A percentile compares a stretch with the other conserved stretches of the same genome.
Evolutionary conservation across 2,888 invertebrate genomes (phyloP).

Genomic region (Petrolisthes manimaculis): DNA sequence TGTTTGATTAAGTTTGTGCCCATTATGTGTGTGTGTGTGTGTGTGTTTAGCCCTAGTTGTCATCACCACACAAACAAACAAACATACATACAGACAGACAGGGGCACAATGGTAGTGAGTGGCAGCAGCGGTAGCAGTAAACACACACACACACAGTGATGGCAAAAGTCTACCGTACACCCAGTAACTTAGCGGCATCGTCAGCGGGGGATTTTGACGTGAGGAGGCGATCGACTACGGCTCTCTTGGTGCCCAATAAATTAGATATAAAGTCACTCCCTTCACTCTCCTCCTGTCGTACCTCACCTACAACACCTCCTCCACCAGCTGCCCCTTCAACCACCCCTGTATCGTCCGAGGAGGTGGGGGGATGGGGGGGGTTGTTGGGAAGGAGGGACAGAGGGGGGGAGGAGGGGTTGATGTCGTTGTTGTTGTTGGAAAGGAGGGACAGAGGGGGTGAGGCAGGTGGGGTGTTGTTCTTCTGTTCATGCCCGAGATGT

Average conservation of each 20-base stretch:
- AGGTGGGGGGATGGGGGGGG: too few species aligned
- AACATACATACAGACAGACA: neutral
- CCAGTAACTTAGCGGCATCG: slow-evolving; percentile 59
- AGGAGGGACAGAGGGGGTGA: too few species aligned
- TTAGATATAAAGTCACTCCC: slow-evolving; percentile 61
- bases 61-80: neutral
- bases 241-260: slow-evolving; percentile 53
- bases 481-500: neutral
- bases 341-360: neutral
- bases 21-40: slow-evolving; percentile 17
- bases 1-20: neutral
- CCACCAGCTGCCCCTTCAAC: neutral
- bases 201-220: slow-evolving; percentile 58
- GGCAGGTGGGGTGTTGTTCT: neutral
- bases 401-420: too few species aligned
- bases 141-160: neutral
- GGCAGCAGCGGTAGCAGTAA: too few species aligned
- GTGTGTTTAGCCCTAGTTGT: neutral
- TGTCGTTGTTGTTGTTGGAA: too few species aligned
- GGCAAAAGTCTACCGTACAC: slow-evolving; percentile 47
- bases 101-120: neutral
- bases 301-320: slow-evolving; percentile 26
- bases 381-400: neutral
- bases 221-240: slow-evolving; percentile 55
- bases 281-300: slow-evolving; percentile 41